Evolutionary conservation across 1,140 invertebrate genomes (phyloP), one percentile per base, ranked within the genome.

Genomic region (Hylyphantes graminicola): DNA sequence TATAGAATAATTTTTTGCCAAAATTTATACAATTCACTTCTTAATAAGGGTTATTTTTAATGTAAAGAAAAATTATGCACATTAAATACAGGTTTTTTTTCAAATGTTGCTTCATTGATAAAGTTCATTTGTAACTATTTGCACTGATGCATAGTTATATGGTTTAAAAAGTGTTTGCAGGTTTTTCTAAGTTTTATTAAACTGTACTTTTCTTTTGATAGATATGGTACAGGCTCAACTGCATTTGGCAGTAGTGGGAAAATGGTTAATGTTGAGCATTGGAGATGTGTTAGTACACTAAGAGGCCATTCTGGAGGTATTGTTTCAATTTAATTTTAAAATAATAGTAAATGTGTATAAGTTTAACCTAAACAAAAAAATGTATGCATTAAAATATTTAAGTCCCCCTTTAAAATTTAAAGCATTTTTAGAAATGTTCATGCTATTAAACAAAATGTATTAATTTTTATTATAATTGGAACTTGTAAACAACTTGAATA

Each of bases 211-310:
- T n/a, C 51, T 73, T 73, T 73, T 54, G 11, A 8, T 59, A 81
- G 85, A 65, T 86, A 86, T 83, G 85, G 85, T 51, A 84, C 54
- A 54, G 86, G 86, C 54, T 80, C 86, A 54, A 84, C 85, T 50
- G 73, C 79, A 55, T 86, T 85, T 86, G 86, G 86, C n/a, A 80
- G 81, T 50, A 65, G 57, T 70, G 86, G 86, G 51, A 86, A 86
- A 64, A 77, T 86, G 85, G 92, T 93, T 13, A 96, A 96, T 88
- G 93, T 95, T 17, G 97, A 99, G 90, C 95, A 94, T 8, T 99
- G 97, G 97, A 93, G 96, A 85, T 97, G 96, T 87, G 91, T 94
- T 19, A 92, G 93, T 74, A 98, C 96, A 2, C 90, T 99, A 21
- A 92, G 96, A 85, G 95, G 95, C 10, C 98, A 99, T 89, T 93